A percentile compares a stretch with the other conserved stretches of the same genome.
These are phyloP conservation scores for Dioctria rufipes DNA, from an alignment of 2,888 invertebrate species.

Conservation along the genomic window DNA sequence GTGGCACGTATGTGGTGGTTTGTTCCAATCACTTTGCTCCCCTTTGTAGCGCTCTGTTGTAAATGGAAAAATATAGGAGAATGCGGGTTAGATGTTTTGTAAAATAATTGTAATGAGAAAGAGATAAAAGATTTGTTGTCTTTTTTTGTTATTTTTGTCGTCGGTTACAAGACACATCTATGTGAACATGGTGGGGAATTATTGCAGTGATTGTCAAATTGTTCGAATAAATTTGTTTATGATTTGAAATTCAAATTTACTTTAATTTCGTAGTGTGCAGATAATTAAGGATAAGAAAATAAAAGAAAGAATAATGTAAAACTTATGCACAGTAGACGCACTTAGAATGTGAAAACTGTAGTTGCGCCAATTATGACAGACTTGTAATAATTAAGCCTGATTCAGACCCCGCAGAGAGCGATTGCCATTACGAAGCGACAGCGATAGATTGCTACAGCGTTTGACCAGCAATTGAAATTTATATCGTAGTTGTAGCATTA, in stretches of 20 bases:
- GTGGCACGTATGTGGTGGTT: constrained; percentile 15
- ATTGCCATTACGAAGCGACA: too few species aligned
- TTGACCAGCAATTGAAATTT: too few species aligned
- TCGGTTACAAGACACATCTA: constrained; percentile 22
- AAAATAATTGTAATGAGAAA: constrained; percentile 27
- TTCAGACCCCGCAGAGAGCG: too few species aligned
- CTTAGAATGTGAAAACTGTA: too few species aligned
- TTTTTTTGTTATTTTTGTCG: constrained; percentile 4
- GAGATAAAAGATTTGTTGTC: constrained; percentile 35
- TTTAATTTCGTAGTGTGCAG: too few species aligned
- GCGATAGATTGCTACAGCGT: too few species aligned
- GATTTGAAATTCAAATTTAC: neutral
- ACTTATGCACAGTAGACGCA: too few species aligned
- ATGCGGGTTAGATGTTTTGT: constrained; percentile 32
- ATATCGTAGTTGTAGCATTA: too few species aligned
- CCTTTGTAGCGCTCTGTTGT: constrained; percentile 7
- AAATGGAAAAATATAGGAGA: constrained; percentile 48
- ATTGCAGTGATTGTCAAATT: constrained; percentile 50
- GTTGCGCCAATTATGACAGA: too few species aligned
- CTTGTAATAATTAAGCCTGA: too few species aligned
- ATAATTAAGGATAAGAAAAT: too few species aligned
- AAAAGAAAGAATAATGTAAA: too few species aligned
- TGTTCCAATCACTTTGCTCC: neutral
- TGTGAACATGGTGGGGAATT: neutral
- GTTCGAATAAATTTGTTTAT: neutral